phyloP scores from a whole-genome alignment of 2,888 invertebrate species.

The Tetragonula carbonaria region DNA sequence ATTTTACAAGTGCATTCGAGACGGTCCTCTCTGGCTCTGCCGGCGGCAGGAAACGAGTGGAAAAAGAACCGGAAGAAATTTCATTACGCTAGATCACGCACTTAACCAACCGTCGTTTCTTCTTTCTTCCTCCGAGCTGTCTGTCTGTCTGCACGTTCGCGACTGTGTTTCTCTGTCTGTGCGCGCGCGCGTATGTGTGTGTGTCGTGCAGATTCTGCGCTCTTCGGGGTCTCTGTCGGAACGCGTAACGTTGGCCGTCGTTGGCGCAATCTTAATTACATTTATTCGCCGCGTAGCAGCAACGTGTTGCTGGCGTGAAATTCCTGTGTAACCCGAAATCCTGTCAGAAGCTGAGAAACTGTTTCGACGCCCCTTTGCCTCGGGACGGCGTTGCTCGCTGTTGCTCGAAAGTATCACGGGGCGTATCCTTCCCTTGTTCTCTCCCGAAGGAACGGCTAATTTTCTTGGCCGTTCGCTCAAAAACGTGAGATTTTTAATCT shows the following conservation, averaged over 20 bases:
- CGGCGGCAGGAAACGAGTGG: slow-evolving; percentile 11
- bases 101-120: slow-evolving; percentile 36
- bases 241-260: slow-evolving; percentile 27
- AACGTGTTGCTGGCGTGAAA: slow-evolving; percentile 19
- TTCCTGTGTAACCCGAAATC: slow-evolving; percentile 18
- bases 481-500: background rate
- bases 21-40: slow-evolving; percentile 3
- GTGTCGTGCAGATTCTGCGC: slow-evolving; percentile 3
- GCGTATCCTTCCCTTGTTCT: background rate
- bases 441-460: background rate
- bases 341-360: background rate
- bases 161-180: background rate
- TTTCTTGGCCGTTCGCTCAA: background rate
- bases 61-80: slow-evolving; percentile 54
- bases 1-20: slow-evolving; percentile 41
- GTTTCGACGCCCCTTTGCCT: background rate
- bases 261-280: slow-evolving; percentile 60
- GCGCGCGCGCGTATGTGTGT: background rate
- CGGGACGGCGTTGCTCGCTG: no score
- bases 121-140: background rate
- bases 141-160: background rate
- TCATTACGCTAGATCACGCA: slow-evolving; percentile 61
- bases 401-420: no score
- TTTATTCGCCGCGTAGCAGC: slow-evolving; percentile 41
- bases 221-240: slow-evolving; percentile 16